phyloP scores from a whole-genome alignment of 2,888 invertebrate species.

The Atrina japonica region DNA sequence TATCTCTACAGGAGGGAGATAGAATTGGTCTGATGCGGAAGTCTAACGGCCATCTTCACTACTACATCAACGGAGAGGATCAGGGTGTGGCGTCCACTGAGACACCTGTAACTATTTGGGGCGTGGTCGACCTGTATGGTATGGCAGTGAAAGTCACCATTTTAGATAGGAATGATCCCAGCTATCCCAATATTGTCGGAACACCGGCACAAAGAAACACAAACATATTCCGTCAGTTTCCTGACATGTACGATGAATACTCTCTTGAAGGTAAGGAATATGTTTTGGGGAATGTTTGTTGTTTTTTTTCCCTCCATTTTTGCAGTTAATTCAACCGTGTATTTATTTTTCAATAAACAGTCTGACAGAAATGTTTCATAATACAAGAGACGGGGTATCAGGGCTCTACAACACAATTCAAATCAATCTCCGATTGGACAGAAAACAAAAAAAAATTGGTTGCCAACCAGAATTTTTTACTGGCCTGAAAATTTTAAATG shows the following conservation, averaged over 20 bases:
- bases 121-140: constrained; percentile 95
- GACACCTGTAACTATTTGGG: constrained; percentile 92
- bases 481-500: no score
- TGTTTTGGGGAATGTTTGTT: no score
- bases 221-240: constrained; percentile 65
- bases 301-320: no score
- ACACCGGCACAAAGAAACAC: constrained; percentile 53
- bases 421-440: no score
- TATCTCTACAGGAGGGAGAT: constrained; percentile 93
- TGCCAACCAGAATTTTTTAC: no score
- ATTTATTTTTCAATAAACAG: no score
- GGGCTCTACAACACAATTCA: no score
- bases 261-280: constrained; percentile 51
- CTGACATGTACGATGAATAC: constrained; percentile 69
- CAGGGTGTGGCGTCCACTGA: constrained; percentile 94
- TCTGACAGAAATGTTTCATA: no score
- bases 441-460: no score
- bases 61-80: constrained; percentile 91
- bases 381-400: no score
- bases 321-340: no score
- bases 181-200: constrained; percentile 59
- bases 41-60: constrained; percentile 91
- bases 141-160: constrained; percentile 80
- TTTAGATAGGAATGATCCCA: constrained; percentile 71
- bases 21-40: constrained; percentile 95